phyloP scores from a whole-genome alignment of 2,888 invertebrate species.

The Chrysodeixis includens region DNA sequence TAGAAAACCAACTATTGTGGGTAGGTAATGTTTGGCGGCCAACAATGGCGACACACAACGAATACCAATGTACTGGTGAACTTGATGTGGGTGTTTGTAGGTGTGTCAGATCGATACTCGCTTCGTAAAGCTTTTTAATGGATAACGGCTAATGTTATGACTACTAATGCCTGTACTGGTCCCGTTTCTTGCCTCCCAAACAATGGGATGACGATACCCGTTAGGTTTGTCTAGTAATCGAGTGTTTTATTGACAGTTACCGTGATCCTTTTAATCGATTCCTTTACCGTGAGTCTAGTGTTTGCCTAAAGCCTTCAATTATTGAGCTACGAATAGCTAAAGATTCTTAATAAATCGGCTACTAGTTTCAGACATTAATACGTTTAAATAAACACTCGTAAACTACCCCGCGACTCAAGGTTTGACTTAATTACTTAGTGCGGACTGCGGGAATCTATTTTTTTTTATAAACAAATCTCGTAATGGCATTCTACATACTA shows the following conservation, averaged over 20 bases:
- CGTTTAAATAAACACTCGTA: no score
- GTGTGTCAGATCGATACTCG: constrained; percentile 36
- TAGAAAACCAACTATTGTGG: neutral
- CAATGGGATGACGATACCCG: neutral
- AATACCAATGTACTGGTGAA: constrained; percentile 51
- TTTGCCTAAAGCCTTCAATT: no score
- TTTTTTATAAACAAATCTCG: no score
- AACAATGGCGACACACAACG: constrained; percentile 23
- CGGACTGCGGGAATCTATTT: no score
- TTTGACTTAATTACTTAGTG: no score
- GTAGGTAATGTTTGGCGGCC: constrained; percentile 20
- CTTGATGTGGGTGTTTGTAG: constrained; percentile 27
- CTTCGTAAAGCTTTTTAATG: constrained; percentile 18
- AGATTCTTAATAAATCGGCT: no score
- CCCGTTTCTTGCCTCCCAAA: neutral
- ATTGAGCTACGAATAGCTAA: no score
- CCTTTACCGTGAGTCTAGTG: no score
- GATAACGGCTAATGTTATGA: constrained; percentile 3
- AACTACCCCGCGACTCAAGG: no score
- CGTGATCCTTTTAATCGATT: no score
- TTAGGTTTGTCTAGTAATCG: neutral
- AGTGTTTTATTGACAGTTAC: neutral
- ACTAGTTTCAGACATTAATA: no score
- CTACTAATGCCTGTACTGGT: neutral
- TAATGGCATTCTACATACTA: no score